phyloP scores from a whole-genome alignment of 2,888 invertebrate species.

The Papilio gigon region DNA sequence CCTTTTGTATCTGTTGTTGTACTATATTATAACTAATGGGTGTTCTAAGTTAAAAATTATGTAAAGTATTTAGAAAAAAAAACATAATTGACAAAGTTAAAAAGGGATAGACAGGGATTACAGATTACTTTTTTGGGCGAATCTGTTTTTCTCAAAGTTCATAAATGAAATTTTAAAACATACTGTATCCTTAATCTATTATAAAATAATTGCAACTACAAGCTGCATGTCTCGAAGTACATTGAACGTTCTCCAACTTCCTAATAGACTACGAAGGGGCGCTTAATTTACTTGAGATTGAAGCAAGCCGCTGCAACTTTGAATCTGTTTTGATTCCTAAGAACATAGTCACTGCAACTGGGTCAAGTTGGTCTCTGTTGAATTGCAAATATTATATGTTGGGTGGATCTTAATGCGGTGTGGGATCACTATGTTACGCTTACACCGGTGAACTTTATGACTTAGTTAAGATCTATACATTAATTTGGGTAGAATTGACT shows the following conservation, averaged over 20 bases:
- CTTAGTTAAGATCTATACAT: not conserved
- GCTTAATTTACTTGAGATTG: conserved; percentile 40
- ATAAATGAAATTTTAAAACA: too few relatives aligned
- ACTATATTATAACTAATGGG: too few relatives aligned
- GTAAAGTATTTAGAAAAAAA: too few relatives aligned
- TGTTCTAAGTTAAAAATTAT: too few relatives aligned
- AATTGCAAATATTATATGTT: conserved; percentile 40
- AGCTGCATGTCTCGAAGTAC: conserved; percentile 7
- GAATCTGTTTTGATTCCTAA: conserved; percentile 41
- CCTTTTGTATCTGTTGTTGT: not conserved
- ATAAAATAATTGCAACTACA: conserved; percentile 18
- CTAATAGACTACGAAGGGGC: conserved; percentile 38
- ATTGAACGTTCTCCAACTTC: conserved; percentile 35
- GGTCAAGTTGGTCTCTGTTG: conserved; percentile 40
- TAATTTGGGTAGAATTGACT: not conserved
- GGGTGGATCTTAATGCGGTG: conserved; percentile 20
- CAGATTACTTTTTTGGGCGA: too few relatives aligned
- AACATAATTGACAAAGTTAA: too few relatives aligned
- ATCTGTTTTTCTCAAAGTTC: too few relatives aligned
- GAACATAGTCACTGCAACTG: conserved; percentile 37
- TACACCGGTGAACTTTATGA: not conserved
- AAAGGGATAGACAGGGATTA: too few relatives aligned
- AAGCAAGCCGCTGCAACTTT: conserved; percentile 38
- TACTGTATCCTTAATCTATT: not conserved
- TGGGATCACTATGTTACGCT: conserved; percentile 8